These are phyloP conservation scores for Leucophenga maculata DNA, from an alignment of 2,888 invertebrate species.

Conservation along the genomic window DNA sequence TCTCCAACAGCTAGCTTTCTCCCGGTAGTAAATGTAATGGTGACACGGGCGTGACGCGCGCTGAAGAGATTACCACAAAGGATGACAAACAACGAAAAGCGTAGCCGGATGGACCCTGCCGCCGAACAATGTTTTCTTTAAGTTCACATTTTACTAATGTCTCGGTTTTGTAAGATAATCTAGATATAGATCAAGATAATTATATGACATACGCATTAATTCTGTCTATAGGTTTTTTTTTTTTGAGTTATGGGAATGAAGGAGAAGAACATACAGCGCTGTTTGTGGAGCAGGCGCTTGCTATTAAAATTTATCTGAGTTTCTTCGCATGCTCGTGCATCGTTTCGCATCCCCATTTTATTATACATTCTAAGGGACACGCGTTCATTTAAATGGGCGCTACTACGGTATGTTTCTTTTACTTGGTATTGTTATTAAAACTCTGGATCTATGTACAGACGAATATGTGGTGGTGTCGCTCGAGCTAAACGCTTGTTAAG, in stretches of 20 bases:
- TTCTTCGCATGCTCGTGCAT: constrained; percentile 83
- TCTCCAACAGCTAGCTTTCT: too few relatives aligned
- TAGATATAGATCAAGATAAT: constrained; percentile 91
- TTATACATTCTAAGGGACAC: constrained; percentile 82
- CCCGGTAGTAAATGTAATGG: too few relatives aligned
- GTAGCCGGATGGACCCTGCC: constrained; percentile 90
- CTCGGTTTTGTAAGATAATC: constrained; percentile 89
- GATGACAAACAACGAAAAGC: constrained; percentile 84
- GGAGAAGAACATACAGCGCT: constrained; percentile 82
- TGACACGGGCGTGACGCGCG: constrained; percentile 80
- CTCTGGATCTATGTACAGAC: constrained; percentile 96
- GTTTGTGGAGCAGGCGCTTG: constrained; percentile 87
- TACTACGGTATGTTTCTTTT: constrained; percentile 85
- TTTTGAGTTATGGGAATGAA: constrained; percentile 85
- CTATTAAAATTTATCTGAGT: constrained; percentile 81
- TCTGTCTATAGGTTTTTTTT: constrained; percentile 90
- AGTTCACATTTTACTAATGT: constrained; percentile 91
- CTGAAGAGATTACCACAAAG: constrained; percentile 88
- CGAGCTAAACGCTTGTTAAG: constrained; percentile 84
- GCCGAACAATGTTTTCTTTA: constrained; percentile 96
- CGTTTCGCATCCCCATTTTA: constrained; percentile 84
- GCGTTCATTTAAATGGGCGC: constrained; percentile 90
- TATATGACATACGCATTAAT: constrained; percentile 95
- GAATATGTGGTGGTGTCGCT: constrained; percentile 93
- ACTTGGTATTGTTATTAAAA: constrained; percentile 91